Evolutionary conservation across 2,113 vertebrate species (phyloP).

Genomic region (Mormyrus iriodes): DNA sequence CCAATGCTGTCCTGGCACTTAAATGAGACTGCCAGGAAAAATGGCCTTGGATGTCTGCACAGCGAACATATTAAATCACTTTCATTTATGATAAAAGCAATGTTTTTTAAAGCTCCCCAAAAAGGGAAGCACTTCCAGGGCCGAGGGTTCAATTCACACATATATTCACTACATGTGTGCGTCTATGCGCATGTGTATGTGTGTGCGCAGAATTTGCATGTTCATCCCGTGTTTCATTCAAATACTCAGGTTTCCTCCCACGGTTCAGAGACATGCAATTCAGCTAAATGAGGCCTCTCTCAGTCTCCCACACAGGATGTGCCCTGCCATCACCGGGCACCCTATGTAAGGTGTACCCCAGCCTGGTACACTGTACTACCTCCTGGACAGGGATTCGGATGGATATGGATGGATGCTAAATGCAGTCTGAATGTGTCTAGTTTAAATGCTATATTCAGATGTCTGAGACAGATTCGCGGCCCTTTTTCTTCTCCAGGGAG

Average conservation of each 20-base stretch:
- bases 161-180: not conserved
- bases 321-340: not conserved
- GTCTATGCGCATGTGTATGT: not conserved
- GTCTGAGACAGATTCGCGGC: not conserved
- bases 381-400: not conserved
- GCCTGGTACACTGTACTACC: not conserved
- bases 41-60: conserved; percentile 20
- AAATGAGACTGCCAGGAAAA: not conserved
- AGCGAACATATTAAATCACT: conserved; percentile 20
- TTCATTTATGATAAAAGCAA: not conserved
- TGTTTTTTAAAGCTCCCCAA: not conserved
- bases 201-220: not conserved
- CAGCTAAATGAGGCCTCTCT: not conserved
- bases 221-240: not conserved
- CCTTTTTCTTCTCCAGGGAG: not conserved
- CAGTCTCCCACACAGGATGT: not conserved
- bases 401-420: conserved; percentile 8
- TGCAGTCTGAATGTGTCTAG: conserved; percentile 27
- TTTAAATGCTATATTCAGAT: conserved; percentile 30
- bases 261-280: not conserved
- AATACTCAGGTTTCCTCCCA: not conserved
- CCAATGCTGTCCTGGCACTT: not conserved
- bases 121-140: not conserved
- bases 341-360: not conserved
- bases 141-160: not conserved